Percentiles rank a stretch among this genome's conserved stretches.
These are phyloP conservation scores for Axis porcinus DNA, from an alignment of 2,113 vertebrate species.

Conservation along the genomic window DNA sequence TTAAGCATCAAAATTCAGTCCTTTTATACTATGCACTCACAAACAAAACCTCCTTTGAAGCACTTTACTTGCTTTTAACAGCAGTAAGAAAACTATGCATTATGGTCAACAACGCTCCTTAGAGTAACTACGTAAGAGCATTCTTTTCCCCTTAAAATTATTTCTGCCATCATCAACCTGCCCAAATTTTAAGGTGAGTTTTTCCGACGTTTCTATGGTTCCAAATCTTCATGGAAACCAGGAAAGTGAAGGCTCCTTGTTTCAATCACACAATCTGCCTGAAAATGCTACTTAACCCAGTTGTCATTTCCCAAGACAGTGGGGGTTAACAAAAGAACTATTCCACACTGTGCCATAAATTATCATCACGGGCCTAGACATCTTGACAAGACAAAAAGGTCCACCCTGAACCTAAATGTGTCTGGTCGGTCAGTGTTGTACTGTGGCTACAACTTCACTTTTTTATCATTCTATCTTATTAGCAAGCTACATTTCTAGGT, in stretches of 20 bases:
- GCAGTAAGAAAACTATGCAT: conserved; percentile 76
- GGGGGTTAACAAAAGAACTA: conserved; percentile 63
- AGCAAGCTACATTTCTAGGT: conserved; percentile 76
- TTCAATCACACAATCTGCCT: conserved; percentile 55
- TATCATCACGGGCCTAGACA: conserved; percentile 47
- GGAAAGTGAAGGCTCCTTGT: conserved; percentile 66
- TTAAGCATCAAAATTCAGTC: conserved; percentile 76
- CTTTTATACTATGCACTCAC: conserved; percentile 69
- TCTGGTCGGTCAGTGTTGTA: conserved; percentile 64
- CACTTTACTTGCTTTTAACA: conserved; percentile 77
- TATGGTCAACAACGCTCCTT: conserved; percentile 75
- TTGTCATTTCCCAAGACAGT: conserved; percentile 63
- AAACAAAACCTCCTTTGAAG: conserved; percentile 69
- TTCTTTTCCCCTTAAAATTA: conserved; percentile 57
- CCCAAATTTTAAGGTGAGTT: conserved; percentile 65
- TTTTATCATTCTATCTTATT: conserved; percentile 70
- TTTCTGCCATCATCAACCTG: conserved; percentile 19
- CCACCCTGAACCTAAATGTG: conserved; percentile 62
- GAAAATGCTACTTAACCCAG: conserved; percentile 51
- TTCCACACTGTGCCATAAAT: conserved; percentile 51
- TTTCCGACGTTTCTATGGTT: conserved; percentile 58
- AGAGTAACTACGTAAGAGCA: conserved; percentile 77
- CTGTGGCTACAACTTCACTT: conserved; percentile 76
- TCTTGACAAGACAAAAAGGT: conserved; percentile 57
- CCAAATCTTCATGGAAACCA: conserved; percentile 60